Evolutionary conservation across 2,797 vertebrate species (phyloP), one percentile per base, ranked within the genome.

Genomic region (Sphaeramia orbicularis): DNA sequence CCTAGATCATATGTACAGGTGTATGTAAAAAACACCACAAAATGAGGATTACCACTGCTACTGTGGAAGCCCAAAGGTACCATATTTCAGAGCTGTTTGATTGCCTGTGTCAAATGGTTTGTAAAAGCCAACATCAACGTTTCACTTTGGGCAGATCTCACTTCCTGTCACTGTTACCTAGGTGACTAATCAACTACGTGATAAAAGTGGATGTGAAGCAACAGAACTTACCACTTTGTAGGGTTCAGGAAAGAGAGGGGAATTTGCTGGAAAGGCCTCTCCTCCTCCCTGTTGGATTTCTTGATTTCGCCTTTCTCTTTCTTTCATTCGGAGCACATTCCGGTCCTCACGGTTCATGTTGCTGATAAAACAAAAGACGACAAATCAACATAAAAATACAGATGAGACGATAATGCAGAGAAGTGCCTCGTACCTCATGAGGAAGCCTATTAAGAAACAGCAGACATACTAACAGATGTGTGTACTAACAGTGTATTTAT

Each of bases 311-410:
- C 98, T 97, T 96, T 99, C 98, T 95, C 96, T 95, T 97, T 99
- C 98, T 99, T 99, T 99, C 96, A 99, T 96, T 94, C 98, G 97
- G 94, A 99, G 97, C 95, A 97, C 97, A 99, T 99, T 99, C 93
- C 97, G 96, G 94, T 99, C 98, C 94, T 99, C 98, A 96, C 96
- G 96, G 96, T 98, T 99, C 98, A 99, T 99, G 97, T 98, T 99
- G 97, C 98, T 99, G 86, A 59, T 74, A 94, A 89, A 78, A 83
- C 64, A 82, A 86, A 83, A 48, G 85, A 83, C 15, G 45, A 71
- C 37, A 79, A 38, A 58, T 86, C 52, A 80, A 43, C 49, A 73
- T 16, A 51, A 68, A 65, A 48, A 44, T 18, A 69, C 38, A 6
- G 54, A 59, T 14, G 21, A 41, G 47, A 54, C 27, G 7, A 8